phyloP scores from a whole-genome alignment of 2,113 vertebrate species.

The Monopterus albus region DNA sequence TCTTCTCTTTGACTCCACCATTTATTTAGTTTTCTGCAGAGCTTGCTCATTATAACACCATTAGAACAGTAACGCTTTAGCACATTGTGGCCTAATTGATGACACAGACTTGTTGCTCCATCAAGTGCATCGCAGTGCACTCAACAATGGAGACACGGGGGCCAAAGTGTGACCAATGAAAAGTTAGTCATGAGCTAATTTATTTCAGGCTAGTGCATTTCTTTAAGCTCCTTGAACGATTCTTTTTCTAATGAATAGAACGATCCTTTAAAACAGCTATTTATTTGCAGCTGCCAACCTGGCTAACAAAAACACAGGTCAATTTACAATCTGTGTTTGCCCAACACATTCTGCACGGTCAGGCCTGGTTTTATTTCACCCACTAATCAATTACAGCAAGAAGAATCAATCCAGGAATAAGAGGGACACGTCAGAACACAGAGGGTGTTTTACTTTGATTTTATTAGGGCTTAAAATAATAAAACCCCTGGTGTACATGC shows the following conservation, averaged over 20 bases:
- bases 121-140: slow-evolving; percentile 29
- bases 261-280: slow-evolving; percentile 24
- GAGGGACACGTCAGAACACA: slow-evolving; percentile 26
- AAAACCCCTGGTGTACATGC: slow-evolving; percentile 8
- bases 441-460: slow-evolving; percentile 38
- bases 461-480: slow-evolving; percentile 32
- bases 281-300: slow-evolving; percentile 18
- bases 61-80: slow-evolving; percentile 17
- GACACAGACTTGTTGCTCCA: slow-evolving; percentile 33
- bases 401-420: slow-evolving; percentile 50
- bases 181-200: slow-evolving; percentile 43
- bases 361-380: slow-evolving; percentile 25
- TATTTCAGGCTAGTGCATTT: slow-evolving; percentile 30
- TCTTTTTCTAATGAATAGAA: slow-evolving; percentile 16
- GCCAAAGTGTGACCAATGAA: slow-evolving; percentile 18
- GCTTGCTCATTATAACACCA: slow-evolving; percentile 39
- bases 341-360: slow-evolving; percentile 7
- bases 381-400: slow-evolving; percentile 43
- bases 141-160: slow-evolving; percentile 24
- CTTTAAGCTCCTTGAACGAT: slow-evolving; percentile 13
- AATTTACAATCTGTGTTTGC: slow-evolving; percentile 17
- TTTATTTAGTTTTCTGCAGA: slow-evolving; percentile 6
- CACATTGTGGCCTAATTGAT: slow-evolving; percentile 49
- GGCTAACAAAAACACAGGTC: slow-evolving; percentile 23
- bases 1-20: not conserved